Evolutionary conservation across 1,140 invertebrate species (phyloP), one percentile per base, ranked within the genome.

Genomic region (Glossosoma conforme): DNA sequence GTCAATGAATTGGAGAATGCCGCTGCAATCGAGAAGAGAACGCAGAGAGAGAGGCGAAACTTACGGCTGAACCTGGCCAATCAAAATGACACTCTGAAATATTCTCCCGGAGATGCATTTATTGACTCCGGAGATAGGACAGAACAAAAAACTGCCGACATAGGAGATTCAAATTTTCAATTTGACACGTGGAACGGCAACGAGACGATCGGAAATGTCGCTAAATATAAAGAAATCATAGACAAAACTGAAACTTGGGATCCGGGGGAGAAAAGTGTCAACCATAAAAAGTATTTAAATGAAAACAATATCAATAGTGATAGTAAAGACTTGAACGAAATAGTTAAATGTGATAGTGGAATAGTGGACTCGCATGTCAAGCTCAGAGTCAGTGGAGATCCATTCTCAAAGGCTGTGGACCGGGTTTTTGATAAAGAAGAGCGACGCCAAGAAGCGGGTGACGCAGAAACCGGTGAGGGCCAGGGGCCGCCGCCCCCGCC

Each of bases 361-460:
- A 70, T 73, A 46, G 58, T 71, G 51, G 72, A 74, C 56, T 54
- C 66, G 10, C 72, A 70, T 60, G 61, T 63, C 54, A 69, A 62
- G 64, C 58, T 61, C 38, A 66, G 60, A 44, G 42, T 40, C 69
- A 68, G 25, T 15, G 71, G 74, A 56, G 87, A 90, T 66, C 78
- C 78, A 18, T 87, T 88, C 59, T 86, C 81, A 33, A 79, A 82
- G 57, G 81, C 83, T 30, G 64, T 86, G 21, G 86, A 89, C 55
- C 76, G 79, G 42, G 83, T 83, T 14, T 83, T 86, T 60, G 86
- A 87, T 52, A 73, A 79, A 19, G 86, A 89, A 64, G 85, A 85
- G 62, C 77, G 75, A 57, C 77, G 76, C 63, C 76, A 67, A 52
- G 68, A 59, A 60, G 78, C 41, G 68, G 76, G 56, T 20, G 72